A percentile compares a stretch with the other conserved stretches of the same genome.
Conservation (phyloP, 1,140 invertebrate genomes). For the Aphaenogaster rudis region DNA sequence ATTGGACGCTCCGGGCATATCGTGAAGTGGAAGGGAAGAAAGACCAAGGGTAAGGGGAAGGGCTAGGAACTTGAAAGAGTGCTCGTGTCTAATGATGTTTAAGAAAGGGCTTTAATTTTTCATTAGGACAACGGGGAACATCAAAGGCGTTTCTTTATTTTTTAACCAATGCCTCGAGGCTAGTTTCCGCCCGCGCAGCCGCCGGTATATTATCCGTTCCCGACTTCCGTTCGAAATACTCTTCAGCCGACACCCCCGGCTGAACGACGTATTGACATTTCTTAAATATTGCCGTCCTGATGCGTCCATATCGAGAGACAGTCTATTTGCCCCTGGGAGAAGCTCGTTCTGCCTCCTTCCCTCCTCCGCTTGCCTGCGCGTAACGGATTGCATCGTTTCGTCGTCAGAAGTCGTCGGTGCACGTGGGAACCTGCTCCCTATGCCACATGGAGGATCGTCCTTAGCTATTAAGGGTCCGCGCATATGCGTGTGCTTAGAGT, state of each 20-base stretch:
- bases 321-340: conserved; percentile 41
- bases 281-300: conserved; percentile 82
- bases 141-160: conserved; percentile 85
- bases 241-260: conserved; percentile 66
- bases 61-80: conserved; percentile 79
- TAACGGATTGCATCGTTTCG: conserved; percentile 27
- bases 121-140: conserved; percentile 84
- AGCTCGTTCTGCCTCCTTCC: conserved; percentile 49
- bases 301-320: conserved; percentile 70
- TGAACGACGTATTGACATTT: conserved; percentile 83
- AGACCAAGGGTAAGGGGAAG: conserved; percentile 65
- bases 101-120: conserved; percentile 87
- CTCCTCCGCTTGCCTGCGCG: neutral
- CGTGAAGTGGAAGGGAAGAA: conserved; percentile 52
- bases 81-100: conserved; percentile 86
- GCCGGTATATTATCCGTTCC: conserved; percentile 74
- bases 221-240: conserved; percentile 75
- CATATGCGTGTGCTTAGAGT: conserved; percentile 73
- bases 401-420: conserved; percentile 42
- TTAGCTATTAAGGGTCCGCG: conserved; percentile 66
- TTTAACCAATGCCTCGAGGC: conserved; percentile 83
- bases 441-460: conserved; percentile 71
- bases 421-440: conserved; percentile 73
- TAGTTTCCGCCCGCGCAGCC: conserved; percentile 67
- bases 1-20: conserved; percentile 71